Conservation (phyloP, 2,888 invertebrate species). For the Yponomeuta evonymella region DNA sequence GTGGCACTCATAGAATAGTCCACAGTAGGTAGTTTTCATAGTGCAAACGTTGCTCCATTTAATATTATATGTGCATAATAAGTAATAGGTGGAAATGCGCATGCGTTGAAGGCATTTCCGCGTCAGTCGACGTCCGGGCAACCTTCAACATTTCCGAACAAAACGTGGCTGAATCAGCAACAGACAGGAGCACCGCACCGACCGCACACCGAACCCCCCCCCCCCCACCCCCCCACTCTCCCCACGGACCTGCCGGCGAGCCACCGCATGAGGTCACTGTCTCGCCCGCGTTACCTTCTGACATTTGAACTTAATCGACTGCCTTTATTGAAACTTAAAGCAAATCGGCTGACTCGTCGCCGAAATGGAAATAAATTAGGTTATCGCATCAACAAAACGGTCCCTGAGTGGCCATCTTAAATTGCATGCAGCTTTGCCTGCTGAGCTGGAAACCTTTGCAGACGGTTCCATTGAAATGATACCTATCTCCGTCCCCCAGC, state of each 20-base stretch:
- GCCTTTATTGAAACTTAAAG: constrained; percentile 68
- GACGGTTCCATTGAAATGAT: constrained; percentile 34
- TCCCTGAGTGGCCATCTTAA: constrained; percentile 70
- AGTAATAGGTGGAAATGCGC: constrained; percentile 63
- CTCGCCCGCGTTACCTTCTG: constrained; percentile 65
- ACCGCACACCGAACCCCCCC: background rate
- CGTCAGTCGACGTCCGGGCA: constrained; percentile 69
- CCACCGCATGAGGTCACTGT: constrained; percentile 50
- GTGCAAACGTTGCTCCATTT: background rate
- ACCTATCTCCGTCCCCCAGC: constrained; percentile 47
- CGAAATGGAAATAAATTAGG: constrained; percentile 69
- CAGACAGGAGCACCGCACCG: constrained; percentile 18
- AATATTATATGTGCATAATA: constrained; percentile 9
- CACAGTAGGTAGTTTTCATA: background rate
- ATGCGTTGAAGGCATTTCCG: constrained; percentile 68
- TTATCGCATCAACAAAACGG: constrained; percentile 71
- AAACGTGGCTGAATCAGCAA: constrained; percentile 49
- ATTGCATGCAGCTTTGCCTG: constrained; percentile 56
- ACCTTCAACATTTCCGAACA: constrained; percentile 71
- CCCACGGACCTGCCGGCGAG: background rate
- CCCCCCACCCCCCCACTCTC: background rate
- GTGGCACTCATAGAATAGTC: background rate
- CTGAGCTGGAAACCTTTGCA: constrained; percentile 62
- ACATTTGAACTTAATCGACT: constrained; percentile 70
- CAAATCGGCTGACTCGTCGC: constrained; percentile 48